These are phyloP conservation scores for Oryzias woworae DNA, from an alignment of 2,113 vertebrate species.

Conservation along the genomic window DNA sequence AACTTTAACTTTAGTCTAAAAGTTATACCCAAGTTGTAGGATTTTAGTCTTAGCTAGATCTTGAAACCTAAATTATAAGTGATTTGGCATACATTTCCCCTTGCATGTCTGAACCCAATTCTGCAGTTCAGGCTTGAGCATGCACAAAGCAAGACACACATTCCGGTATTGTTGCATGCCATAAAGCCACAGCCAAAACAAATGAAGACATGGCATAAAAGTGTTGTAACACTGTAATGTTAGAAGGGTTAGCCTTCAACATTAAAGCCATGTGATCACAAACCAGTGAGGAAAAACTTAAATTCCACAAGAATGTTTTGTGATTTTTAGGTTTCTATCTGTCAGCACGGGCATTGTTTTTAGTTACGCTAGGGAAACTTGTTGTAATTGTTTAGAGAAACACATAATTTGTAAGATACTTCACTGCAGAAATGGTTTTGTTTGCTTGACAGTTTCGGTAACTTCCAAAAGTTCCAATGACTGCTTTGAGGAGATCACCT, in stretches of 20 bases:
- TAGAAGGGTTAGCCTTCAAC: conserved; percentile 4
- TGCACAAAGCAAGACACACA: conserved; percentile 53
- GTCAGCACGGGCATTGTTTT: not conserved
- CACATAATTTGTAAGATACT: not conserved
- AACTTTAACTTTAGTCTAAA: too few species aligned
- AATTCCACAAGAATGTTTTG: not conserved
- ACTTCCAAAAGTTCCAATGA: conserved; percentile 24
- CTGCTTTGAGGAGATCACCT: conserved; percentile 29
- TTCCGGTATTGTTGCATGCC: conserved; percentile 60
- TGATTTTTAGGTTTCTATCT: not conserved
- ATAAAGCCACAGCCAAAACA: conserved; percentile 32
- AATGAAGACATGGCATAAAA: not conserved
- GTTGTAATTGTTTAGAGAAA: conserved; percentile 4
- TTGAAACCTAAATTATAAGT: not conserved
- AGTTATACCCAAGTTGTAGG: too few species aligned
- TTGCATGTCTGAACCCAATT: not conserved
- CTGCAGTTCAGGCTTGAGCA: conserved; percentile 41
- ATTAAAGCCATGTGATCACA: not conserved
- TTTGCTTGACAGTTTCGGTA: not conserved
- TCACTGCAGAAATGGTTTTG: conserved; percentile 8
- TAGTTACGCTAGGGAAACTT: not conserved
- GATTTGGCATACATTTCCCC: not conserved
- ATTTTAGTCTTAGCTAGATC: too few species aligned
- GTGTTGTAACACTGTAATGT: conserved; percentile 12
- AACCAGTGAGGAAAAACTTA: not conserved